phyloP scores from a whole-genome alignment of 2,888 invertebrate species.

The Embidobia sp. region DNA sequence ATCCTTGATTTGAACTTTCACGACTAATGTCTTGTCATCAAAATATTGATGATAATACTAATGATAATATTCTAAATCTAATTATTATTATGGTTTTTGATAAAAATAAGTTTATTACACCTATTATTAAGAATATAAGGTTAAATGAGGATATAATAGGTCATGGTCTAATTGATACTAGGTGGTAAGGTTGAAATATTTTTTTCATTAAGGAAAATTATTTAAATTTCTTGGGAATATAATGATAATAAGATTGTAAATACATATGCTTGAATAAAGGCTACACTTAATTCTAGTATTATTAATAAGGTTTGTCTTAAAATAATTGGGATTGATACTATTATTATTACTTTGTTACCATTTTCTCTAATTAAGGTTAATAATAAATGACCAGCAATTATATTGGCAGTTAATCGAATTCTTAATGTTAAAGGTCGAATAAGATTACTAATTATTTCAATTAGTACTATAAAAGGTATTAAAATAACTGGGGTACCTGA shows the following conservation, averaged over 20 bases:
- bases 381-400: constrained; percentile 88
- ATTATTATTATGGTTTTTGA: constrained; percentile 81
- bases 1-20: constrained; percentile 86
- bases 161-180: constrained; percentile 87
- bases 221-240: constrained; percentile 87
- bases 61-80: constrained; percentile 15
- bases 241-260: constrained; percentile 86
- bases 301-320: constrained; percentile 83
- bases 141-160: constrained; percentile 84
- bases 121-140: constrained; percentile 83
- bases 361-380: constrained; percentile 84
- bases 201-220: too few species aligned
- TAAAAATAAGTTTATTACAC: constrained; percentile 86
- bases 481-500: constrained; percentile 85
- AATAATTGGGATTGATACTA: constrained; percentile 59
- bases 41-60: too few species aligned
- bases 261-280: constrained; percentile 86
- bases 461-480: constrained; percentile 88
- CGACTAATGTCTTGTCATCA: constrained; percentile 88
- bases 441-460: constrained; percentile 88
- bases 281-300: constrained; percentile 84
- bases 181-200: constrained; percentile 81
- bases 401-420: constrained; percentile 88
- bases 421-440: constrained; percentile 88
- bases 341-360: constrained; percentile 77